Evolutionary conservation across 1,140 invertebrate genomes (phyloP), one percentile per base, ranked within the genome.

Genomic region (Magallana angulata): DNA sequence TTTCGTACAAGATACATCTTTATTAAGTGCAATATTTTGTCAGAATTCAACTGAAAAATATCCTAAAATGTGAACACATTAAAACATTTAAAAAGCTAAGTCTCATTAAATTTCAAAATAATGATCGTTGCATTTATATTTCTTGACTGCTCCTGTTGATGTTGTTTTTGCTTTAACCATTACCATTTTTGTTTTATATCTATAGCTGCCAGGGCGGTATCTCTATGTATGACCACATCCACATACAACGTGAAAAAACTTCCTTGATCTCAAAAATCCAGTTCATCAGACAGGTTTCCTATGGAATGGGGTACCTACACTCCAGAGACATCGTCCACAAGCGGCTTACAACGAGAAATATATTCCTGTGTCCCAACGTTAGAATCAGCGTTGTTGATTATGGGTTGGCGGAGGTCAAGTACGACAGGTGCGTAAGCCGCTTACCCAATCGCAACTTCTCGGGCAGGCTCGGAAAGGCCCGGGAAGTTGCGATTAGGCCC

Each of bases 221-320:
- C 8, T 94, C 94, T 8, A 86, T 95, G 56, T 95, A 94, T 86
- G 94, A 95, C 57, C 90, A 93, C 8, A 89, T 95, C 30, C 94
- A 94, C 86, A 84, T 92, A 9, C 91, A 91, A 68, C 88, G 91
- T 8, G 93, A 94, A 24, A 92, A 93, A 68, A 90, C 94, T 57
- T 90, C 92, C 12, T 90, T 93, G 76, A 92, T 92, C 57, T 91
- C 90, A 8, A 93, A 93, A 59, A 90, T 95, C 0, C 94, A 76
- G 24, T 76, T 30, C 68, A 76, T 76, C 8, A 18, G 68, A 11
- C 68, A 95, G 90, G 92, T 95, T 3, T 92, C 95, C 14, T 92
- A 94, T 83, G 94, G 94, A 3, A 94, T 96, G 93, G 95, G 95
- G 0, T 96, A 96, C 89, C 92, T 96, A 0, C 95, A 96, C 89